Evolutionary conservation across 2,888 invertebrate genomes (phyloP).

Genomic region (Pachliopta kotzebuea): DNA sequence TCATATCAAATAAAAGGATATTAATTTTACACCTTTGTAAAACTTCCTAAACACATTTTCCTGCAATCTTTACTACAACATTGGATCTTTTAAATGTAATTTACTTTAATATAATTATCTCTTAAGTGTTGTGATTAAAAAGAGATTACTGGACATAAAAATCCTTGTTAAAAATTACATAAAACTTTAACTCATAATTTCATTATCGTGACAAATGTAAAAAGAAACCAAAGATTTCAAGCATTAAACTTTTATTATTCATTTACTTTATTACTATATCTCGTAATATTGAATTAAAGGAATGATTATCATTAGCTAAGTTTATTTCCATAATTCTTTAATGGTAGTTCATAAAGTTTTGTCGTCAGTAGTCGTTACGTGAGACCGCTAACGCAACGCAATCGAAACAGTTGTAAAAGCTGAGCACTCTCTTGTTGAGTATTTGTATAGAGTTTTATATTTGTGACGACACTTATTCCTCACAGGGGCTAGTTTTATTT

Average conservation of each 20-base stretch:
- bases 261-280: neutral
- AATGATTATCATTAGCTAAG: neutral
- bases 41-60: no score
- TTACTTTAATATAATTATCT: no score
- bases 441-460: slow-evolving; percentile 77
- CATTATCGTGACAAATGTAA: no score
- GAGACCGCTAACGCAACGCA: slow-evolving; percentile 26
- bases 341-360: slow-evolving; percentile 30
- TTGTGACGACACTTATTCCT: slow-evolving; percentile 71
- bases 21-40: no score
- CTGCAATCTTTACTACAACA: no score
- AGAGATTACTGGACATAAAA: no score
- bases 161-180: no score
- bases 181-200: no score
- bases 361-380: slow-evolving; percentile 33
- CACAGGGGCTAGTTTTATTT: slow-evolving; percentile 71
- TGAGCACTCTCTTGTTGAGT: slow-evolving; percentile 66
- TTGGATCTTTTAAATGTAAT: no score
- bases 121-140: no score
- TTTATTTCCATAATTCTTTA: neutral
- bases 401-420: slow-evolving; percentile 23
- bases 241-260: neutral
- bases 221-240: no score
- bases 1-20: no score
- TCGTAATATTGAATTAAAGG: neutral